These are phyloP conservation scores for Progne subis DNA, from an alignment of 2,113 vertebrate genomes.

Conservation along the genomic window DNA sequence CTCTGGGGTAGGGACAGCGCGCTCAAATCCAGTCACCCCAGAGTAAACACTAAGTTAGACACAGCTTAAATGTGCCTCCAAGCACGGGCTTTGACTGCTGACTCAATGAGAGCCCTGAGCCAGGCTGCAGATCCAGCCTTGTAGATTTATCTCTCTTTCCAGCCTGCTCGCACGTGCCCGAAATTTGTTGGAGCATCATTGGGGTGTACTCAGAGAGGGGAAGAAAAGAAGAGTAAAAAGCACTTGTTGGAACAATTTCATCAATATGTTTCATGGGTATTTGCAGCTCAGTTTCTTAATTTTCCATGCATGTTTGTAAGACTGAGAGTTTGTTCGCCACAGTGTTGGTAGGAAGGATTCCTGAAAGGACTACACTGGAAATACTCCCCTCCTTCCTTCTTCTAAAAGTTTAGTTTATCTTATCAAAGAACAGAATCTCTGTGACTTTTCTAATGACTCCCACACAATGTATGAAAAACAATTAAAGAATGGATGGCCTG, in stretches of 20 bases:
- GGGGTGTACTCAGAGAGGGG: neutral
- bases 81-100: slow-evolving; percentile 43
- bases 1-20: slow-evolving; percentile 46
- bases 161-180: fast-evolving
- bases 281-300: neutral
- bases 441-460: neutral
- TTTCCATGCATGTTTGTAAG: neutral
- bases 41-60: slow-evolving; percentile 72
- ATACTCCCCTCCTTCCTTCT: neutral
- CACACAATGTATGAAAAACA: neutral
- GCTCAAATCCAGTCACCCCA: slow-evolving; percentile 71
- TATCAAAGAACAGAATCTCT: neutral
- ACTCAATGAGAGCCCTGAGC: slow-evolving; percentile 51
- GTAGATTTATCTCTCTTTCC: slow-evolving; percentile 34
- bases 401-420: neutral
- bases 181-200: neutral
- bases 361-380: neutral
- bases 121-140: slow-evolving; percentile 54
- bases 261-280: neutral
- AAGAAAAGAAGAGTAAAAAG: neutral
- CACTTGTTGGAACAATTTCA: neutral
- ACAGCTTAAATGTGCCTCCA: slow-evolving; percentile 54
- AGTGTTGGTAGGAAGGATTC: neutral
- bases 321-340: neutral
- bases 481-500: neutral